Conservation (phyloP, 2,113 vertebrate species). For the Sminthopsis crassicaudata region DNA sequence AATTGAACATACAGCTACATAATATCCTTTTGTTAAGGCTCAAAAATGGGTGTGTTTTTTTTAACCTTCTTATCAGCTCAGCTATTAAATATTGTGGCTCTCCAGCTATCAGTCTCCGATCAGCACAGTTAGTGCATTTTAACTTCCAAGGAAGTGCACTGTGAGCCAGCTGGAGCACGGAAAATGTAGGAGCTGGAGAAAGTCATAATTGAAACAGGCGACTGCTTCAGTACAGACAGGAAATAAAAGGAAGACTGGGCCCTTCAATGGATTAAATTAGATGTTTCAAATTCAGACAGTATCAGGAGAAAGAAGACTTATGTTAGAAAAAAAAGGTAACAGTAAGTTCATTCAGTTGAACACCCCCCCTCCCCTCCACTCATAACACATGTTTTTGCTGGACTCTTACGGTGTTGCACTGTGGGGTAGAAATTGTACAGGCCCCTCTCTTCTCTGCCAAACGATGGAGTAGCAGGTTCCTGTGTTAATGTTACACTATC, state of each 20-base stretch:
- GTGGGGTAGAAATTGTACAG: conserved; percentile 77
- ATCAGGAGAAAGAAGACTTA: conserved; percentile 94
- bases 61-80: conserved; percentile 84
- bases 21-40: conserved; percentile 84
- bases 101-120: conserved; percentile 88
- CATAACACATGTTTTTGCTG: conserved; percentile 84
- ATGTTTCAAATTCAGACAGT: conserved; percentile 95
- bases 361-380: conserved; percentile 47
- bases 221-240: conserved; percentile 96
- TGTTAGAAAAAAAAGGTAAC: conserved; percentile 91
- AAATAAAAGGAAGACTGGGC: conserved; percentile 97
- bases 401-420: conserved; percentile 78
- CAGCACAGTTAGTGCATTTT: conserved; percentile 88
- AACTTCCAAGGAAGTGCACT: conserved; percentile 89
- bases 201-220: conserved; percentile 99
- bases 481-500: conserved; percentile 68
- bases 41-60: conserved; percentile 77
- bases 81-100: conserved; percentile 88
- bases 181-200: conserved; percentile 89
- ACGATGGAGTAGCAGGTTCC: conserved; percentile 75
- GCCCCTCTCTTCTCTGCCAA: conserved; percentile 65
- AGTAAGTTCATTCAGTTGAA: conserved; percentile 97
- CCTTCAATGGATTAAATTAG: conserved; percentile 96
- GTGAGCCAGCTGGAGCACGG: conserved; percentile 88
- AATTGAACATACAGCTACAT: conserved; percentile 81